Base-by-base conservation (phyloP, 1,140 invertebrate species). In the Conopomorpha cramerella region DNA sequence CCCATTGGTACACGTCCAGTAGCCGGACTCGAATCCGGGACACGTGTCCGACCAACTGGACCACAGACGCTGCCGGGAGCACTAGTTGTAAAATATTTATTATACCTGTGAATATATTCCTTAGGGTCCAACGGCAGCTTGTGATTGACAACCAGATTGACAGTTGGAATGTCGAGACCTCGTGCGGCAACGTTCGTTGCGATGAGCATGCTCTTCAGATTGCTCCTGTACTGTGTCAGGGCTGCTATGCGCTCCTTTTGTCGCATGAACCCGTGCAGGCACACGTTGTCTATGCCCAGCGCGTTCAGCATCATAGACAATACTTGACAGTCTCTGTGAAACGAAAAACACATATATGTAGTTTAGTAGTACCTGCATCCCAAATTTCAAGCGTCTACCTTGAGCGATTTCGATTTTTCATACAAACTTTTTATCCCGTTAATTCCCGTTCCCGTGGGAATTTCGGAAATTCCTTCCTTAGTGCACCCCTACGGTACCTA, bases 171-270 rank as follows among this genome's bases (percentile, higher is more conserved):
- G 53, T 94, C 92, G 13, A 95, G 71, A 49, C 96, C 96, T 78
- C 96, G 82, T 45, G 94, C 93, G 0, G 95, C 96, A 0, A 99
- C 93, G 81, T 99, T 95, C 13, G 97, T 99, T 2, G 96, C 94
- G 36, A 99, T 89, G 2, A 99, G 78, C 16, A 97, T 95, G 41
- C 89, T 89, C 2, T 87, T 80, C 14, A 86, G 81, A 57, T 91
- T 90, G 1, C 92, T 93, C 56, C 94, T 91, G 62, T 98, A 98
- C 59, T 86, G 88, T 18, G 84, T 82, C 2, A 98, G 74, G 0
- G 93, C 84, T 8, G 86, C 80, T 10, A 92, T 72, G 8, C 95
- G 82, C 58, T 93, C 86, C 45, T 82, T 84, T 70, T 96, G 93
- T 12, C 86, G 77, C 65, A 93, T 88, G 82, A 92, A 92, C 3